Conservation (phyloP, 2,888 invertebrate genomes). For the Ptychoptera albimana region DNA sequence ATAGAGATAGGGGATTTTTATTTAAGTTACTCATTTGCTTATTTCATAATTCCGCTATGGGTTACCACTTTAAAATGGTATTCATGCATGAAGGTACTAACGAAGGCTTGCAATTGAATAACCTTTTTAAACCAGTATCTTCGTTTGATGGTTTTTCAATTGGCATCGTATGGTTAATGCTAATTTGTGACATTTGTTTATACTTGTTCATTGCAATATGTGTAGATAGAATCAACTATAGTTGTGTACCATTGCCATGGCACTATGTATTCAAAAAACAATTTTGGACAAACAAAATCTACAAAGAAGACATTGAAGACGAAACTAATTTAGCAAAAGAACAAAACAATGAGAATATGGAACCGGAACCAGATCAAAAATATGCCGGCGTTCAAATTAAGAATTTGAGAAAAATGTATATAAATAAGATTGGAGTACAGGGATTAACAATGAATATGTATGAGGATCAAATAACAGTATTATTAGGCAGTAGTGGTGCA, state of each 20-base stretch:
- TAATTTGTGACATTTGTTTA: slow-evolving; percentile 41
- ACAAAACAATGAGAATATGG: slow-evolving; percentile 14
- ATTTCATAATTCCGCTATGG: slow-evolving; percentile 64
- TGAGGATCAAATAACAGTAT: slow-evolving; percentile 74
- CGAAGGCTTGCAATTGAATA: slow-evolving; percentile 37
- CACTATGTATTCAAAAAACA: slow-evolving; percentile 52
- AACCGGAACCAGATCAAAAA: slow-evolving; percentile 33
- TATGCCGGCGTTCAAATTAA: slow-evolving; percentile 36
- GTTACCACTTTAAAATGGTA: slow-evolving; percentile 58
- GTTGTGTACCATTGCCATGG: slow-evolving; percentile 74
- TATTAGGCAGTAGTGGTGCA: slow-evolving; percentile 68
- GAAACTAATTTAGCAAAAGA: slow-evolving; percentile 12
- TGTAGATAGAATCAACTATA: slow-evolving; percentile 73
- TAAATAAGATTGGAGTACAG: slow-evolving; percentile 40
- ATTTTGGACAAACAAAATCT: slow-evolving; percentile 32
- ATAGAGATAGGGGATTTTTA: slow-evolving; percentile 40
- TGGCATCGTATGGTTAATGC: slow-evolving; percentile 53
- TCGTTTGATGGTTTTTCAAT: slow-evolving; percentile 52
- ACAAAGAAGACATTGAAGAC: slow-evolving; percentile 15
- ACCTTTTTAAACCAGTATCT: slow-evolving; percentile 42
- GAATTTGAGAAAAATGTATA: slow-evolving; percentile 47
- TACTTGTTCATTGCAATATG: slow-evolving; percentile 69
- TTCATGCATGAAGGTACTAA: slow-evolving; percentile 47
- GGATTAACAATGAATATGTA: slow-evolving; percentile 68
- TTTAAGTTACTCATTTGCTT: slow-evolving; percentile 49